Percentiles rank a stretch among this genome's conserved stretches.
Evolutionary conservation across 2,113 vertebrate species (phyloP).

Genomic region (Maccullochella peelii): DNA sequence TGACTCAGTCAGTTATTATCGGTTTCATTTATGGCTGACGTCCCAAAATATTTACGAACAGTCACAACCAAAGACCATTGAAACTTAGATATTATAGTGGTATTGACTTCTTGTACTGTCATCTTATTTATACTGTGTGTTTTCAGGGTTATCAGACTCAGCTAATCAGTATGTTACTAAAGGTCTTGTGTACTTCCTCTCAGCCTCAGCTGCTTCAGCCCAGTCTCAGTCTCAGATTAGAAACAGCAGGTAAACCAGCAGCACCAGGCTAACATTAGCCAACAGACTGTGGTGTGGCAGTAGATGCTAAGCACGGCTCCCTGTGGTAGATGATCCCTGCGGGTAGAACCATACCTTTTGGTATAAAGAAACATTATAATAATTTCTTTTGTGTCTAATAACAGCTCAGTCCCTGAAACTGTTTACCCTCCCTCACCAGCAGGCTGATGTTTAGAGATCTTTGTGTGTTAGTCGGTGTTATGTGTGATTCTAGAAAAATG

Average conservation of each 20-base stretch:
- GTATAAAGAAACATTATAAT: not conserved
- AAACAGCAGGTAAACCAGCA: conserved; percentile 81
- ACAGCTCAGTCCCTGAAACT: not conserved
- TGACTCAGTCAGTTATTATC: not conserved
- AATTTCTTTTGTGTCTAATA: not conserved
- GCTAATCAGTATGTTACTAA: conserved; percentile 38
- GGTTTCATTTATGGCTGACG: not conserved
- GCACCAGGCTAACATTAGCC: conserved; percentile 18
- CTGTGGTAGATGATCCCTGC: conserved; percentile 56
- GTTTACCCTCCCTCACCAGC: not conserved
- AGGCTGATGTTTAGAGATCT: not conserved
- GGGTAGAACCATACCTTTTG: not conserved
- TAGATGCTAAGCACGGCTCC: conserved; percentile 27
- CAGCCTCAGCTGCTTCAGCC: conserved; percentile 63
- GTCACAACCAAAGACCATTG: not conserved
- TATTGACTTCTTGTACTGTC: not conserved
- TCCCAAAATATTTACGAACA: not conserved
- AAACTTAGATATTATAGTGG: not conserved
- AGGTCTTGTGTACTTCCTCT: conserved; percentile 58
- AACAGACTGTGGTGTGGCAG: conserved; percentile 43
- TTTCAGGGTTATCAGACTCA: not conserved
- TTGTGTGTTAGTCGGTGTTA: not conserved
- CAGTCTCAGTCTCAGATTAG: conserved; percentile 75
- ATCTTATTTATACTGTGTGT: not conserved
- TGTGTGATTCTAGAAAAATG: conserved; percentile 1